A percentile compares a stretch with the other conserved stretches of the same genome.
These are phyloP conservation scores for Eupithecia pulchellata DNA, from an alignment of 2,888 invertebrate genomes.

Conservation along the genomic window DNA sequence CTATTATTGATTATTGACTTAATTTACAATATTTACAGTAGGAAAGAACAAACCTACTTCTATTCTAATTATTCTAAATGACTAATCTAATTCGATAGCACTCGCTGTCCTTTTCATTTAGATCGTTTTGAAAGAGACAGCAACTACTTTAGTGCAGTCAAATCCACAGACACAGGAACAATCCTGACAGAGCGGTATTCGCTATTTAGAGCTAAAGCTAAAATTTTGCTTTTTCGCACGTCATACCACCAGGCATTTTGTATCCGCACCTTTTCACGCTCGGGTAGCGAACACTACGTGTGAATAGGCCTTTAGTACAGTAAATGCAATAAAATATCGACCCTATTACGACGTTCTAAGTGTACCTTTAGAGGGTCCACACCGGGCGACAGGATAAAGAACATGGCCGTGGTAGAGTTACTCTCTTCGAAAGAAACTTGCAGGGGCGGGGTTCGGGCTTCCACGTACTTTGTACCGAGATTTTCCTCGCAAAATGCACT, in stretches of 20 bases:
- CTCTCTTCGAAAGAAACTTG: conserved; percentile 94
- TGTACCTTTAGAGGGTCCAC: conserved; percentile 95
- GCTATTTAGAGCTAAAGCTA: background rate
- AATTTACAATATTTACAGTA: background rate
- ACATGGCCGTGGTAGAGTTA: conserved; percentile 93
- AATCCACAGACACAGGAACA: no score
- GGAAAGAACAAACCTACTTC: conserved; percentile 2
- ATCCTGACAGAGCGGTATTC: no score
- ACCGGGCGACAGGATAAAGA: conserved; percentile 97
- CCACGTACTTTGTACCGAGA: conserved; percentile 92
- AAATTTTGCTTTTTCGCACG: background rate
- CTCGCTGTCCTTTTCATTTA: background rate
- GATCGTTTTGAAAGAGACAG: background rate
- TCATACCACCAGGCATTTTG: background rate
- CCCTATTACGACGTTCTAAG: background rate
- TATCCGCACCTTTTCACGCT: background rate
- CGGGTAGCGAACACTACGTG: background rate
- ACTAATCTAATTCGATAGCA: background rate
- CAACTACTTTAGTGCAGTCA: background rate
- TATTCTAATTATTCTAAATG: background rate
- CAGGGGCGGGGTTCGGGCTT: conserved; percentile 92
- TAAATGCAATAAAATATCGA: background rate
- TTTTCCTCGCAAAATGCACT: conserved; percentile 95
- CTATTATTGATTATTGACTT: no score
- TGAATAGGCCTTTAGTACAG: background rate